Conservation (phyloP, 2,888 invertebrate genomes). For the Sympetrum striolatum region DNA sequence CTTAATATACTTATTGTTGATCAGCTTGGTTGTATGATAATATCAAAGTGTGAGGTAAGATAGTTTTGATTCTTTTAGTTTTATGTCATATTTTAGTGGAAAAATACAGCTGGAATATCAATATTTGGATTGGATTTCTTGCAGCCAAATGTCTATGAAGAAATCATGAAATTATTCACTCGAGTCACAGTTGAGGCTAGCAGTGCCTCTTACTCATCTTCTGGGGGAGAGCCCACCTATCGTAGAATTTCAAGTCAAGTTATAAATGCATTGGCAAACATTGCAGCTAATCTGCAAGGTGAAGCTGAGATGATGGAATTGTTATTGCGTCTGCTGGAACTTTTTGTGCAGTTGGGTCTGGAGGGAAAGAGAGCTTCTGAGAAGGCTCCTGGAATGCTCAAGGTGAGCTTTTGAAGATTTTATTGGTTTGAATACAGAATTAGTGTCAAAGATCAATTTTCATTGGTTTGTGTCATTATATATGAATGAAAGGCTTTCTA, state of each 20-base stretch:
- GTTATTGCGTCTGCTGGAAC: slow-evolving; percentile 85
- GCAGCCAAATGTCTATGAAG: slow-evolving; percentile 76
- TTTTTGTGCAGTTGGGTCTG: slow-evolving; percentile 96
- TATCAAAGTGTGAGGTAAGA: slow-evolving; percentile 88
- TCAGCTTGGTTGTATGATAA: slow-evolving; percentile 97
- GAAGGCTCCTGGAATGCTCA: slow-evolving; percentile 75
- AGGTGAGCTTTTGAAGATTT: slow-evolving; percentile 58
- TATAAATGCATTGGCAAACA: slow-evolving; percentile 94
- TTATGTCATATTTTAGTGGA: neutral
- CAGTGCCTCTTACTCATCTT: slow-evolving; percentile 73
- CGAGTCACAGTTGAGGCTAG: slow-evolving; percentile 94
- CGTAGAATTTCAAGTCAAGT: slow-evolving; percentile 93
- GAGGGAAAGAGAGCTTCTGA: slow-evolving; percentile 97
- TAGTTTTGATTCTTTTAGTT: neutral
- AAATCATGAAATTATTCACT: slow-evolving; percentile 98
- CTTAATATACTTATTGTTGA: slow-evolving; percentile 95
- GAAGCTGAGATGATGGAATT: slow-evolving; percentile 84
- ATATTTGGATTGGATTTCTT: neutral
- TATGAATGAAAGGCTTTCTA: too few relatives aligned
- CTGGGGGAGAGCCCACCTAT: slow-evolving; percentile 60
- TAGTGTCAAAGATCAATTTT: too few relatives aligned
- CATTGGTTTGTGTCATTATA: too few relatives aligned
- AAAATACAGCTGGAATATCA: neutral
- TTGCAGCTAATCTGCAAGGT: slow-evolving; percentile 92
- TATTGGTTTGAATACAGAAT: too few relatives aligned